Base-by-base conservation (phyloP, 2,113 vertebrate species). In the Caretta caretta region DNA sequence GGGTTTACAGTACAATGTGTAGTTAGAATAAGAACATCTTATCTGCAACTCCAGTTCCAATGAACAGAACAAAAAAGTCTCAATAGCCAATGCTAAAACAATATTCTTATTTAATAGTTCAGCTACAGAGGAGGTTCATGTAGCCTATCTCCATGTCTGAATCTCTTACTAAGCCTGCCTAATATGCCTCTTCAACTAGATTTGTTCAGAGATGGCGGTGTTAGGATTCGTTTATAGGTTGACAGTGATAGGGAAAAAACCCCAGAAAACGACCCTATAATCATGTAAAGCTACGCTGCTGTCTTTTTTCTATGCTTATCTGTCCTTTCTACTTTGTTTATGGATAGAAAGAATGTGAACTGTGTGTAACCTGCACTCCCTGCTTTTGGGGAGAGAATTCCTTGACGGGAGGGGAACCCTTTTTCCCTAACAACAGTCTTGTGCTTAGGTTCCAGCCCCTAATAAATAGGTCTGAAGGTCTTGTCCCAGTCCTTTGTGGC, bases 21-120 rank as follows among this genome's bases (percentile, higher is more conserved):
- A 54, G 93, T 96, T 92, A 97, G 38, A 90, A 95, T 69, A 96
- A 53, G 72, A 94, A 81, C 48, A 93, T 53, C 89, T 29, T 93
- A 46, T 56, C 86, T 87, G 65, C 42, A 93, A 92, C 27, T 69
- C 87, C 80, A 80, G 93, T 85, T 95, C 88, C 86, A 89, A 93
- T 69, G 78, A 87, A 95, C 84, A 78, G 57, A 51, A 62, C 29
- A 35, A 95, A 80, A 90, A 29, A 9, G 14, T 1, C 4, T 20
- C 4, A 76, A 42, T 3, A 2, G n/a, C n/a, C n/a, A 38, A 72
- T 3, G 9, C 65, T 72, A 22, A 65, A 72, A 10, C n/a, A 38
- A 78, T 78, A 53, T 48, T 59, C 48, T 65, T 84, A 20, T 29
- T 17, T 11, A 54, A 31, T 69, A 29, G 65, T 38, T 72, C n/a